phyloP scores from a whole-genome alignment of 1,140 invertebrate genomes.

The Drosophila paulistorum region DNA sequence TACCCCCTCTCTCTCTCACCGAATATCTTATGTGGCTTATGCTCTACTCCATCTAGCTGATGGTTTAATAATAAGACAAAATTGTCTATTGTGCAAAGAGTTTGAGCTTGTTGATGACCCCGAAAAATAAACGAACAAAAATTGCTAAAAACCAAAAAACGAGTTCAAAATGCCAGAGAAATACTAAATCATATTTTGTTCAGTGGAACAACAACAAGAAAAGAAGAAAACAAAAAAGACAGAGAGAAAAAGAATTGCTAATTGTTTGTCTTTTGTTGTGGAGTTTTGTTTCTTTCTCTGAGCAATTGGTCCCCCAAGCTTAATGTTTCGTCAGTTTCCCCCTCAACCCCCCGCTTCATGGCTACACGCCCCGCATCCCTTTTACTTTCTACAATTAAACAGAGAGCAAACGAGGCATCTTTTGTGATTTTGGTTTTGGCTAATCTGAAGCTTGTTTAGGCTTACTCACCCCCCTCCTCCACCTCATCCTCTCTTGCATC shows the following conservation, averaged over 20 bases:
- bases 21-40: conserved; percentile 43
- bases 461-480: not conserved
- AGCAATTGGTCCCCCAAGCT: not conserved
- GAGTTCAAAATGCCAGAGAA: conserved; percentile 52
- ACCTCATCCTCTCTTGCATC: not conserved
- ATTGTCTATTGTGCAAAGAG: conserved; percentile 66
- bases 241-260: conserved; percentile 46
- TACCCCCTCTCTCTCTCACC: not conserved
- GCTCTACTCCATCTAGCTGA: conserved; percentile 49
- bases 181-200: conserved; percentile 67
- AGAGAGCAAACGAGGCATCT: conserved; percentile 7
- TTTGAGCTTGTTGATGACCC: conserved; percentile 48
- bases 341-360: too few relatives aligned
- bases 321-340: not conserved
- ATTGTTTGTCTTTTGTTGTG: conserved; percentile 71
- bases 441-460: conserved; percentile 23
- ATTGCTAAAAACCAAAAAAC: conserved; percentile 16
- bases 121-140: conserved; percentile 27
- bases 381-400: conserved; percentile 61
- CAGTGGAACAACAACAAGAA: conserved; percentile 20
- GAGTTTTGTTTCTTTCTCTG: conserved; percentile 13
- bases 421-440: conserved; percentile 25
- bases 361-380: too few relatives aligned
- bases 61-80: conserved; percentile 78
- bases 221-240: not conserved